Conservation (phyloP, 2,113 vertebrate genomes). For the Elgaria multicarinata region DNA sequence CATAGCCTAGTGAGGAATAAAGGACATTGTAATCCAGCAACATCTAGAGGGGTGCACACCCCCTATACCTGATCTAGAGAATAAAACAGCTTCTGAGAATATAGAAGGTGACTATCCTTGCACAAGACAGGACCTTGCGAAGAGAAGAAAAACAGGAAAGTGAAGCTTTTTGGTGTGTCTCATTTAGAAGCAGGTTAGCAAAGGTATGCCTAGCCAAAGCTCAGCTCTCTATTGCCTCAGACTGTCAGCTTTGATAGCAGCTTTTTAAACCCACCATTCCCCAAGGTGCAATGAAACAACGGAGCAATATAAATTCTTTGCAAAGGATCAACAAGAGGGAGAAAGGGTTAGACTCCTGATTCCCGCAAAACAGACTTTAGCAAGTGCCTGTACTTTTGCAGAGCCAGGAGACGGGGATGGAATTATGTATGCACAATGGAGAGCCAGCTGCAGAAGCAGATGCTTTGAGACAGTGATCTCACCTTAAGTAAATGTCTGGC, state of each 20-base stretch:
- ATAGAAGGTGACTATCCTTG: background rate
- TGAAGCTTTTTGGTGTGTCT: background rate
- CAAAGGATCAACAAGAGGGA: background rate
- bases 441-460: background rate
- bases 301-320: background rate
- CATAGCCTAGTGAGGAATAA: too few relatives aligned
- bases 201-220: background rate
- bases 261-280: background rate
- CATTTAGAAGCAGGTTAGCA: background rate
- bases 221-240: background rate
- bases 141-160: too few relatives aligned
- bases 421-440: conserved; percentile 1
- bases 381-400: background rate
- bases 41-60: too few relatives aligned
- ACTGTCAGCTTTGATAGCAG: background rate
- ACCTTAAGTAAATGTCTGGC: background rate
- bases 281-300: conserved; percentile 2
- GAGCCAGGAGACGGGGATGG: background rate
- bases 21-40: too few relatives aligned
- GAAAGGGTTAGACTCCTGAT: background rate
- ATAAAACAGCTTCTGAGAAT: background rate
- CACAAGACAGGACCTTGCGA: background rate
- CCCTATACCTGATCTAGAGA: background rate
- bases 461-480: background rate
- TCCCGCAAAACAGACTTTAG: background rate